Percentiles rank a stretch among this genome's conserved stretches.
phyloP scores from a whole-genome alignment of 2,113 vertebrate genomes.

The Trogon surrucura region DNA sequence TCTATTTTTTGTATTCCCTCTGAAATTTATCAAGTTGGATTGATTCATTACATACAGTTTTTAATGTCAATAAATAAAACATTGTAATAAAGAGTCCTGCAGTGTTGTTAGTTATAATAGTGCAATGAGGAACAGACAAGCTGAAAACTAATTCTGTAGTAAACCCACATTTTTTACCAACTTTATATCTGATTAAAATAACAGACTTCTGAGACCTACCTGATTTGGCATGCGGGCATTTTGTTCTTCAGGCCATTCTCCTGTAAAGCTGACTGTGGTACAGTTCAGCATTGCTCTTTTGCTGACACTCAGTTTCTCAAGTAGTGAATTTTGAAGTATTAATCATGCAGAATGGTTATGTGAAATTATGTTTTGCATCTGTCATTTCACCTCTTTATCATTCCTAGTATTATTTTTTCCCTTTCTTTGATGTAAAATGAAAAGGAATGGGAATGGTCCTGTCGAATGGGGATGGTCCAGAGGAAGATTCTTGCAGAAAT shows the following conservation, averaged over 20 bases:
- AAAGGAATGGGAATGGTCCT: not conserved
- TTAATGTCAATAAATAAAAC: not conserved
- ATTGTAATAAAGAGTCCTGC: not conserved
- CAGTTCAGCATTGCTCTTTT: not conserved
- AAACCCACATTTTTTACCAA: not conserved
- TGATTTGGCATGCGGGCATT: not conserved
- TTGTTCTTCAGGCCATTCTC: not conserved
- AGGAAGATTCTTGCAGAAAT: not conserved
- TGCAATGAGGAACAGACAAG: not conserved
- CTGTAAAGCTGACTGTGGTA: not conserved
- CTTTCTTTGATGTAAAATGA: not conserved
- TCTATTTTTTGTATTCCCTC: not conserved
- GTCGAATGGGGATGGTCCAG: not conserved
- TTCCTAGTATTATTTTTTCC: not conserved
- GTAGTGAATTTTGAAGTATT: not conserved
- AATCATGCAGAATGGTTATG: not conserved
- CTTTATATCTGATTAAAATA: not conserved
- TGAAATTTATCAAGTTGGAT: not conserved
- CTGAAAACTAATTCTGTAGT: not conserved
- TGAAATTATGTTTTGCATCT: not conserved
- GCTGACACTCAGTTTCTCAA: not conserved
- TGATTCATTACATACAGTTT: not conserved
- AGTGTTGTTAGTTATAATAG: not conserved
- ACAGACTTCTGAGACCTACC: not conserved
- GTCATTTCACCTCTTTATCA: not conserved